Percentiles rank a stretch among this genome's conserved stretches.
phyloP scores from a whole-genome alignment of 2,113 vertebrate genomes.

The Eidolon helvum region DNA sequence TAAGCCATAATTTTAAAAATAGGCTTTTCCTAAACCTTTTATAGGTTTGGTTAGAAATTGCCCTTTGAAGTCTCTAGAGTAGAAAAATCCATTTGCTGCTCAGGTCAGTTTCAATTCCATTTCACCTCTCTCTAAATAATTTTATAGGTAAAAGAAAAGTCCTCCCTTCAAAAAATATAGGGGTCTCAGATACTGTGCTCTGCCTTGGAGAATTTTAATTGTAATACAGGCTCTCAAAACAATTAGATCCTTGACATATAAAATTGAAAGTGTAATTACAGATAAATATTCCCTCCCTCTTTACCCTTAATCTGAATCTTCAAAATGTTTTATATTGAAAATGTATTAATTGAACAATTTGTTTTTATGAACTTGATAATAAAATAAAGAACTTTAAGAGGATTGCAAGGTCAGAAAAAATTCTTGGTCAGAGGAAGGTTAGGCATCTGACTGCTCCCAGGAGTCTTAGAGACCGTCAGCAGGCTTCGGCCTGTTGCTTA shows the following conservation, averaged over 20 bases:
- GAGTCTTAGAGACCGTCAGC: neutral
- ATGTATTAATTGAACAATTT: neutral
- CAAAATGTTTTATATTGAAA: neutral
- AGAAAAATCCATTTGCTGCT: neutral
- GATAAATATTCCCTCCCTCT: neutral
- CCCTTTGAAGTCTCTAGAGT: neutral
- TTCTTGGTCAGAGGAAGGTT: neutral
- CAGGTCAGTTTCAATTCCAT: neutral
- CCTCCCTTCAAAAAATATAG: neutral
- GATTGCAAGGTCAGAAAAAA: slow-evolving; percentile 6
- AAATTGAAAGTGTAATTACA: neutral
- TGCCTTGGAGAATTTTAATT: neutral
- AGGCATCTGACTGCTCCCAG: neutral
- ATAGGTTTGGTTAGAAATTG: neutral
- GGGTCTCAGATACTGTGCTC: neutral
- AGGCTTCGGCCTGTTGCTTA: slow-evolving; percentile 32
- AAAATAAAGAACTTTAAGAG: neutral
- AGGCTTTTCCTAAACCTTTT: neutral
- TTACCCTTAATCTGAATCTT: neutral
- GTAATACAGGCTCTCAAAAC: neutral
- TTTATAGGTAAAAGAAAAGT: neutral
- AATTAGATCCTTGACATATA: neutral
- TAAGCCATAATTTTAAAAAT: neutral
- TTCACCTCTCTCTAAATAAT: neutral
- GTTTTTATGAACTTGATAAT: neutral